These are phyloP conservation scores for Penelope pileata DNA, from an alignment of 2,113 vertebrate species.

Conservation along the genomic window DNA sequence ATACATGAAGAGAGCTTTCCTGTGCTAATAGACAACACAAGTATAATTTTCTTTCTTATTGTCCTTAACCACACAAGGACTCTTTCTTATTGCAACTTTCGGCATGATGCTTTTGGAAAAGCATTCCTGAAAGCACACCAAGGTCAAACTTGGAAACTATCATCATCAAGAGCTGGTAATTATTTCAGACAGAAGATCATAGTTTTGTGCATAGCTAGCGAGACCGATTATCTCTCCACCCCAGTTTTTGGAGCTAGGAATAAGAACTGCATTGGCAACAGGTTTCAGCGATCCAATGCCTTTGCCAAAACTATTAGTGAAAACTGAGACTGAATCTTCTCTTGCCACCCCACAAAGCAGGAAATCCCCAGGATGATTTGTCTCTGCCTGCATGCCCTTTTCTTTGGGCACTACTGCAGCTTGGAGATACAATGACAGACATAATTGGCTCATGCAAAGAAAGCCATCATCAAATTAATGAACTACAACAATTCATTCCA, in stretches of 20 bases:
- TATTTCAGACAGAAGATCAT: neutral
- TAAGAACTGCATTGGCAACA: neutral
- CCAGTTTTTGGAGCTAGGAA: neutral
- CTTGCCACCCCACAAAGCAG: neutral
- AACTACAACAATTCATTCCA: constrained; percentile 77
- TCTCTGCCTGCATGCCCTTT: constrained; percentile 47
- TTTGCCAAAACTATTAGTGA: neutral
- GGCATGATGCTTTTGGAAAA: neutral
- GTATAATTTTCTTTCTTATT: neutral
- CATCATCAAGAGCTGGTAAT: neutral
- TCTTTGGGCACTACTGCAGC: constrained; percentile 55
- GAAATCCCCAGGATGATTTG: constrained; percentile 27
- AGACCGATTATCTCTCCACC: neutral
- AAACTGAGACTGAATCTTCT: neutral
- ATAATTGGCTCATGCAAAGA: constrained; percentile 73
- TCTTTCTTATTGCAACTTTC: neutral
- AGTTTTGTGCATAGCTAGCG: neutral
- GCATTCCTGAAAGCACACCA: neutral
- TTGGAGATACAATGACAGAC: constrained; percentile 66
- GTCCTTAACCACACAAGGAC: neutral
- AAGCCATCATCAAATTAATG: constrained; percentile 77
- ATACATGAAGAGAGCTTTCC: neutral
- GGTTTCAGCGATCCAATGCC: neutral
- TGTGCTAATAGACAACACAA: neutral
- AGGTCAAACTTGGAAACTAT: neutral